Percentiles rank a stretch among this genome's conserved stretches.
These are phyloP conservation scores for Rhinogobio ventralis DNA, from an alignment of 2,797 vertebrate species.

Conservation along the genomic window DNA sequence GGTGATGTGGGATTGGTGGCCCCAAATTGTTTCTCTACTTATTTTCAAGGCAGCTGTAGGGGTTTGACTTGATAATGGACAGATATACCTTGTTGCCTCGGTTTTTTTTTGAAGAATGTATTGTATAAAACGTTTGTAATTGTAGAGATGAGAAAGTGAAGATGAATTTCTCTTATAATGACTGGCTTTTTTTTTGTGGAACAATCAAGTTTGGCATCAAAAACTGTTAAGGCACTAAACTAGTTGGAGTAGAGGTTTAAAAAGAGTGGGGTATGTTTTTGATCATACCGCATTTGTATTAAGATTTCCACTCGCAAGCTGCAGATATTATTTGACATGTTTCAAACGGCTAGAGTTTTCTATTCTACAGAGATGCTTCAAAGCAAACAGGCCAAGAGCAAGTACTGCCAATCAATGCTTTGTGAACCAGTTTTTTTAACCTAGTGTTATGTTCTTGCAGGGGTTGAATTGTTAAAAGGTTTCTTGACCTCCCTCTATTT, in stretches of 20 bases:
- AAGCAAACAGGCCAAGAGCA: slow-evolving; percentile 14
- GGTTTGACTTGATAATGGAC: slow-evolving; percentile 12
- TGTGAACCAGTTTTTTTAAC: slow-evolving; percentile 12
- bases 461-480: background rate
- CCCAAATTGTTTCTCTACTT: slow-evolving; percentile 6
- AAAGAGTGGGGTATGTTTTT: slow-evolving; percentile 4
- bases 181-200: slow-evolving; percentile 16
- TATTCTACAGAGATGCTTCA: slow-evolving; percentile 11
- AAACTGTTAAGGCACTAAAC: background rate
- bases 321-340: background rate
- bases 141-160: slow-evolving; percentile 20
- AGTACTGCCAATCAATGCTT: slow-evolving; percentile 30
- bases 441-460: background rate
- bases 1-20: background rate
- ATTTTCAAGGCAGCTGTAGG: slow-evolving; percentile 46
- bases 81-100: slow-evolving; percentile 40
- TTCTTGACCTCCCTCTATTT: background rate
- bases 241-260: background rate
- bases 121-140: slow-evolving; percentile 30
- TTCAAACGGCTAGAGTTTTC: background rate
- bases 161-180: background rate
- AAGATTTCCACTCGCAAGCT: background rate
- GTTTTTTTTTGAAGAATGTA: slow-evolving; percentile 6
- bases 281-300: background rate
- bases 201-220: background rate